Conservation (phyloP, 2,797 vertebrate species). For the Chlorospingus flavigularis region DNA sequence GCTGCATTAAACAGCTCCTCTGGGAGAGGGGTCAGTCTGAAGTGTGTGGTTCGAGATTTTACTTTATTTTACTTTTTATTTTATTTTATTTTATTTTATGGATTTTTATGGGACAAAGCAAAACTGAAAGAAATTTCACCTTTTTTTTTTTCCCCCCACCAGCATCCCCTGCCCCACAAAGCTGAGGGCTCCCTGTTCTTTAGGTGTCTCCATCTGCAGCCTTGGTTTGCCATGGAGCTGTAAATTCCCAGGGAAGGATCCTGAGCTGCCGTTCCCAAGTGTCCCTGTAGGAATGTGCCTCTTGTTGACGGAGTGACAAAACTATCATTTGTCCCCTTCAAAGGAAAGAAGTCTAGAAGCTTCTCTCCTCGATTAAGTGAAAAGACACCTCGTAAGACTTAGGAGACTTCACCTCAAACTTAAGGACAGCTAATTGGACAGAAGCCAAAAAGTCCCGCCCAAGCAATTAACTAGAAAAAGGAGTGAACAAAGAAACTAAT, state of each 20-base stretch:
- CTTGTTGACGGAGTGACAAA: too few relatives aligned
- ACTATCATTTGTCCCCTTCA: too few relatives aligned
- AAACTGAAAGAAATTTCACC: neutral
- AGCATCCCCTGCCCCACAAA: neutral
- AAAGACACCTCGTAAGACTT: too few relatives aligned
- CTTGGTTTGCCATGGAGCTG: fast-evolving
- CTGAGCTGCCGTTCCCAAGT: fast-evolving
- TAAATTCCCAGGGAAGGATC: neutral
- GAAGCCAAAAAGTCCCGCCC: too few relatives aligned
- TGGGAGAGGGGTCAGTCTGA: neutral
- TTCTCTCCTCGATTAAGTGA: too few relatives aligned
- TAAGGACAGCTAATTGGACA: too few relatives aligned
- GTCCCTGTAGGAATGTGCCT: neutral
- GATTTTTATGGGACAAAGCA: neutral
- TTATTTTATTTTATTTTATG: too few relatives aligned
- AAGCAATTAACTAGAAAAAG: too few relatives aligned
- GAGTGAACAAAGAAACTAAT: too few relatives aligned
- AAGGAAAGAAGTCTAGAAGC: too few relatives aligned
- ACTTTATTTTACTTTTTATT: too few relatives aligned
- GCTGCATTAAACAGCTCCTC: neutral
- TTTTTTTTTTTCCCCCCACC: neutral
- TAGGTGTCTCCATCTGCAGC: neutral
- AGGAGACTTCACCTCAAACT: too few relatives aligned
- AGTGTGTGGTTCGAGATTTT: neutral
- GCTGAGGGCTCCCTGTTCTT: neutral